Percentiles rank a stretch among this genome's conserved stretches.
Conservation (phyloP, 2,888 invertebrate genomes). For the Brachyptera putata region DNA sequence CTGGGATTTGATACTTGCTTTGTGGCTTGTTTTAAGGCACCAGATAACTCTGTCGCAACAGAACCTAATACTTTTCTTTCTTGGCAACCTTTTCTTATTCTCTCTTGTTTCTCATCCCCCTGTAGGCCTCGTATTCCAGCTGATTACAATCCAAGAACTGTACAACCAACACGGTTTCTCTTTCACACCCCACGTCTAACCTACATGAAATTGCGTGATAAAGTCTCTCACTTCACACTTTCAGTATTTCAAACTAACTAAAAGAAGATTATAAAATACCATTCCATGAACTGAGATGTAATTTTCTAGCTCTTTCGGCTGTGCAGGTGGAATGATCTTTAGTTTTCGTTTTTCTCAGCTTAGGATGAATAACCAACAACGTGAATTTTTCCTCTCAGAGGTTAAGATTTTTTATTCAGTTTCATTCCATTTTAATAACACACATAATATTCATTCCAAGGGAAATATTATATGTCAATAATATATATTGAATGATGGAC, state of each 20-base stretch:
- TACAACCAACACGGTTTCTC: slow-evolving; percentile 5
- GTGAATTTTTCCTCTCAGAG: no score
- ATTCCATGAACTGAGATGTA: not conserved
- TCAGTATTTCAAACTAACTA: no score
- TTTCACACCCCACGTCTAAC: not conserved
- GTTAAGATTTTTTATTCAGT: no score
- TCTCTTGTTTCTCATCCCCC: slow-evolving; percentile 12
- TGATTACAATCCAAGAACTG: slow-evolving; percentile 11
- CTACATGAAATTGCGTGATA: not conserved
- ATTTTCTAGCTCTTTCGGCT: slow-evolving; percentile 12
- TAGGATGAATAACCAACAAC: no score
- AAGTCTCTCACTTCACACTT: no score
- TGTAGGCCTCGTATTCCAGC: not conserved
- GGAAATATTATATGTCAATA: no score
- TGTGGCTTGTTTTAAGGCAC: slow-evolving; percentile 7
- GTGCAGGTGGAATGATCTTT: slow-evolving; percentile 5
- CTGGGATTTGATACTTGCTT: slow-evolving; percentile 6
- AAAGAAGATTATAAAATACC: slow-evolving; percentile 9
- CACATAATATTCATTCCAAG: no score
- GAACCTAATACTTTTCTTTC: slow-evolving; percentile 4
- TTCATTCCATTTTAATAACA: no score
- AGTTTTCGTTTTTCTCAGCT: no score
- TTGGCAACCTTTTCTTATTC: not conserved
- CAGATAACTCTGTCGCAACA: not conserved
- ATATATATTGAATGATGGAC: no score